Evolutionary conservation across 2,113 vertebrate genomes (phyloP), one percentile per base, ranked within the genome.

Genomic region (Oncorhynchus gorbuscha): DNA sequence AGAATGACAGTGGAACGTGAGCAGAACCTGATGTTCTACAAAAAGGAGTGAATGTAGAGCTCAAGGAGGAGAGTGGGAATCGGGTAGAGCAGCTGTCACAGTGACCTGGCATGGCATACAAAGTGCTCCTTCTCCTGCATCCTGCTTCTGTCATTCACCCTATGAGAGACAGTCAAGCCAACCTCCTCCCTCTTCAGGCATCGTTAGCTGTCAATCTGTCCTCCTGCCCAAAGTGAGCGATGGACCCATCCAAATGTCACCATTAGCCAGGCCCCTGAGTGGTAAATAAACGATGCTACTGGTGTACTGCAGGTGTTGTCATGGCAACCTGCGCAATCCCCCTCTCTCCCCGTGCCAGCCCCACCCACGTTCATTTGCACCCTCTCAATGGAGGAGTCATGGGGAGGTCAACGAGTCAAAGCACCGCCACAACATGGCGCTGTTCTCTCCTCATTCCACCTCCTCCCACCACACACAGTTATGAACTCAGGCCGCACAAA

Each of bases 271-370:
- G 92, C 89, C 91, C 92, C 90, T 90, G 89, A 92, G 93, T 93
- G 90, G 90, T 91, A 94, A 94, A 94, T 93, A 94, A 93, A 93
- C 92, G 92, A 94, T 91, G 82, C 81, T 87, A 88, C 91, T 84
- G 86, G 92, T 92, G 93, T 90, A 93, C 92, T 92, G 91, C 90
- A 90, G 92, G 89, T 92, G 93, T 94, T 93, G 91, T 90, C 91
- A 93, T 92, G 86, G 93, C 87, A 90, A 94, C 92, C 79, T 67
- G 48, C 86, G 81, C 67, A 30, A 84, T 85, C 84, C 66, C 83
- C 69, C 85, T 67, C 83, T 71, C 76, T 65, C 72, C 26, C 76
- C 14, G 76, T 69, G 75, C 81, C 84, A 48, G 81, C 87, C 88
- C 91, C 90, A 65, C 85, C 82, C 82, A 81, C 73, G 18, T 58